A percentile compares a stretch with the other conserved stretches of the same genome.
Conservation (phyloP, 2,797 vertebrate species). For the Lacerta agilis region DNA sequence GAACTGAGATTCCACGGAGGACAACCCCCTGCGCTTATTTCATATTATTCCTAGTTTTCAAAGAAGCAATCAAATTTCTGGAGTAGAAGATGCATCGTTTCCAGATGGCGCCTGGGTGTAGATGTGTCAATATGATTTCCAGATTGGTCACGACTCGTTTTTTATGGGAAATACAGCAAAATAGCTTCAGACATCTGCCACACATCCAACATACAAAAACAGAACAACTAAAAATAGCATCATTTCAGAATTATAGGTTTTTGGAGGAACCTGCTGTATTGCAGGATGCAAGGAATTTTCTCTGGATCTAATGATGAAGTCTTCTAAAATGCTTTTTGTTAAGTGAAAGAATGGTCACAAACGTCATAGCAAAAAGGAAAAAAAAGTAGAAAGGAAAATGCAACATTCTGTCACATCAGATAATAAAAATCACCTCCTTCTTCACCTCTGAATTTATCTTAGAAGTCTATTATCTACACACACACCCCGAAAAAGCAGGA, state of each 20-base stretch:
- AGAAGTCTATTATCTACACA: not conserved
- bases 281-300: not conserved
- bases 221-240: conserved; percentile 21
- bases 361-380: not conserved
- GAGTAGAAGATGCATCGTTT: conserved; percentile 34
- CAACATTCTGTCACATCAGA: not conserved
- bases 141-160: conserved; percentile 52
- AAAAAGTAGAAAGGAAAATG: not conserved
- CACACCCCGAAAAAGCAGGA: not conserved
- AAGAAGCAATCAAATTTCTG: conserved; percentile 20
- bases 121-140: conserved; percentile 32
- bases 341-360: conserved; percentile 1
- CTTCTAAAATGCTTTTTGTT: conserved; percentile 25
- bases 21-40: conserved; percentile 16
- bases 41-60: conserved; percentile 23
- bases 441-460: not conserved
- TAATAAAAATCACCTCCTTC: not conserved
- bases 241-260: conserved; percentile 25
- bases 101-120: conserved; percentile 52
- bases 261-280: conserved; percentile 29
- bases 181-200: conserved; percentile 54
- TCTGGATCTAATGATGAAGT: conserved; percentile 24
- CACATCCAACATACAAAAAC: conserved; percentile 53
- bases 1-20: conserved; percentile 35
- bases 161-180: conserved; percentile 47